Evolutionary conservation across 2,888 invertebrate genomes (phyloP).

Genomic region (Mesorhabditis belari): DNA sequence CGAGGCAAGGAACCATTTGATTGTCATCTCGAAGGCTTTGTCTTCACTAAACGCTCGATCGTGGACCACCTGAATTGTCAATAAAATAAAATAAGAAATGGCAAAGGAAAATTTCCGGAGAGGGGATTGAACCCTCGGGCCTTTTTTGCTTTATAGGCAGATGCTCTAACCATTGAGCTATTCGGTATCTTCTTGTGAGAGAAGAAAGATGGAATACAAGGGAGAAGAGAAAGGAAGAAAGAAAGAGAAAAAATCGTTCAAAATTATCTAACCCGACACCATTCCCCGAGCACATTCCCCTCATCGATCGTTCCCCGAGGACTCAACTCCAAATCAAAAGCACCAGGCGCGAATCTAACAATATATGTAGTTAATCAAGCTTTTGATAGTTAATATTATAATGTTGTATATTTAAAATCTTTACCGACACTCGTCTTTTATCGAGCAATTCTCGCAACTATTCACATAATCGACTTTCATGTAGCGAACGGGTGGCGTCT

Average conservation of each 20-base stretch:
- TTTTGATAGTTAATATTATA: no score
- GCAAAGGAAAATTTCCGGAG: no score
- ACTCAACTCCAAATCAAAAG: background rate
- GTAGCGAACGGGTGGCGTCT: background rate
- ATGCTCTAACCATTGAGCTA: no score
- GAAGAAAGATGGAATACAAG: background rate
- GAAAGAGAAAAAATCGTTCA: no score
- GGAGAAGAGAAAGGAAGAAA: background rate
- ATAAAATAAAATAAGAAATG: no score
- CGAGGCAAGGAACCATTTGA: conserved; percentile 93
- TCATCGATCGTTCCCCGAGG: no score
- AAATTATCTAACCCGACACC: conserved; percentile 18
- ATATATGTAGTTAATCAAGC: no score
- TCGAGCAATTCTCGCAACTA: background rate
- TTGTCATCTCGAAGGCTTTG: conserved; percentile 85
- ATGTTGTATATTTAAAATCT: no score
- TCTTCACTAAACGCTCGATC: conserved; percentile 72
- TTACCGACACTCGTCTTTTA: conserved; percentile 1
- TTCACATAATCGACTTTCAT: background rate
- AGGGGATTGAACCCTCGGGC: no score
- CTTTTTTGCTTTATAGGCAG: background rate
- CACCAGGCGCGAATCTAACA: no score
- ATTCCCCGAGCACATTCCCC: conserved; percentile 23
- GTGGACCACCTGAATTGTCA: conserved; percentile 64
- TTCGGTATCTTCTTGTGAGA: background rate